A percentile compares a stretch with the other conserved stretches of the same genome.
Conservation (phyloP, 2,888 invertebrate genomes). For the Malachius bipustulatus region DNA sequence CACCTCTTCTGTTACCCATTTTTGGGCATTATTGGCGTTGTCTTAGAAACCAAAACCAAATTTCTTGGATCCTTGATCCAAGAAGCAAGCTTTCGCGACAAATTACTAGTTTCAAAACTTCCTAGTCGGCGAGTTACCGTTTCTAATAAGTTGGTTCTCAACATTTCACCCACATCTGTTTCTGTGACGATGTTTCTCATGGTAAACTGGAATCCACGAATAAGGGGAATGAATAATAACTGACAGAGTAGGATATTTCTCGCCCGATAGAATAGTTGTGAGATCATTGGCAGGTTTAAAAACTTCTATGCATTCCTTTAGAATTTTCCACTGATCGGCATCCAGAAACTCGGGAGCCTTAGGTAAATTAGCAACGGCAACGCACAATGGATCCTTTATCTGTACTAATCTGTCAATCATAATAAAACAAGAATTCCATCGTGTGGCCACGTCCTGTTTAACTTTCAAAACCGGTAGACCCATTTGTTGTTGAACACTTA, state of each 20-base stretch:
- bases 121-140: conserved; percentile 16
- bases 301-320: conserved; percentile 12
- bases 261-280: conserved; percentile 13
- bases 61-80: conserved; percentile 1
- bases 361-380: conserved; percentile 12
- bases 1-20: background rate
- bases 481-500: too few species aligned
- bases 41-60: background rate
- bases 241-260: conserved; percentile 18
- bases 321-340: conserved; percentile 14
- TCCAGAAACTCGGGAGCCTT: conserved; percentile 14
- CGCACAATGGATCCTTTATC: conserved; percentile 12
- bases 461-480: too few species aligned
- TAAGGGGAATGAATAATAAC: conserved; percentile 19
- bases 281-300: conserved; percentile 13
- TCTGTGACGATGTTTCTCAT: conserved; percentile 5
- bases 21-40: background rate
- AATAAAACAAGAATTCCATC: conserved; percentile 17
- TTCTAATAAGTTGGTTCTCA: conserved; percentile 14
- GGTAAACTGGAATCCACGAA: conserved; percentile 18
- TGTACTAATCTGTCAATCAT: conserved; percentile 15
- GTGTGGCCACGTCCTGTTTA: conserved; percentile 16
- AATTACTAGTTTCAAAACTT: conserved; percentile 17
- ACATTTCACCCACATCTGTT: conserved; percentile 13
- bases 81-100: conserved; percentile 15